A percentile compares a stretch with the other conserved stretches of the same genome.
Evolutionary conservation across 1,140 invertebrate genomes (phyloP).

Genomic region (Drosophila ironensis): DNA sequence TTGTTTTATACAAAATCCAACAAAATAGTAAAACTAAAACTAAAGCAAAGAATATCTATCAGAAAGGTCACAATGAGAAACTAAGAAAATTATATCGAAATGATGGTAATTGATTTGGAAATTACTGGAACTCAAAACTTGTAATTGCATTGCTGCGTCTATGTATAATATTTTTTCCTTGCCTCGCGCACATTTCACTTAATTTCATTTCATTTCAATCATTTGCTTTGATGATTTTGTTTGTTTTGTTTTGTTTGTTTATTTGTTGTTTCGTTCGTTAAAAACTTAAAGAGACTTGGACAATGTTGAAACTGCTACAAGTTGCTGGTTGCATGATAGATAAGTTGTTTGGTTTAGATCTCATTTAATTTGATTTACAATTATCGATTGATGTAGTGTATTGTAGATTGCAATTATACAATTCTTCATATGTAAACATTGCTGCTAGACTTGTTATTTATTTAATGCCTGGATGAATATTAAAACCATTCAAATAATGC

Average conservation of each 20-base stretch:
- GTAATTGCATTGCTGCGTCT: constrained; percentile 50
- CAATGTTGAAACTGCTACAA: constrained; percentile 66
- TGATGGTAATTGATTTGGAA: constrained; percentile 5
- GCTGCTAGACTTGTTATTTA: constrained; percentile 63
- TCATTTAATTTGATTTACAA: constrained; percentile 47
- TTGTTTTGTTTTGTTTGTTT: constrained; percentile 1
- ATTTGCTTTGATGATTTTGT: background rate
- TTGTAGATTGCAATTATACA: constrained; percentile 60
- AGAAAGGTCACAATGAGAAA: constrained; percentile 58
- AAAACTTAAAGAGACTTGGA: constrained; percentile 76
- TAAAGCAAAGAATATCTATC: constrained; percentile 61
- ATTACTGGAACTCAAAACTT: constrained; percentile 37
- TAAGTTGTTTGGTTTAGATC: constrained; percentile 30
- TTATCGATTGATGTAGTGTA: constrained; percentile 45
- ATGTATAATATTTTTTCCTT: constrained; percentile 24
- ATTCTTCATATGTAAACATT: constrained; percentile 59
- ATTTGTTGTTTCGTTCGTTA: constrained; percentile 63
- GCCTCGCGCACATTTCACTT: no score
- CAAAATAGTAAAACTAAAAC: constrained; percentile 70
- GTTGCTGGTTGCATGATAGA: constrained; percentile 43
- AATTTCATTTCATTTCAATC: constrained; percentile 10
- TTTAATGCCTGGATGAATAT: constrained; percentile 76
- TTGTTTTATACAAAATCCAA: constrained; percentile 70
- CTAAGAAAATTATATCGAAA: constrained; percentile 33
- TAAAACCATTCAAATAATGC: constrained; percentile 78